phyloP scores from a whole-genome alignment of 2,888 invertebrate genomes.

The Cataglyphis albicans region DNA sequence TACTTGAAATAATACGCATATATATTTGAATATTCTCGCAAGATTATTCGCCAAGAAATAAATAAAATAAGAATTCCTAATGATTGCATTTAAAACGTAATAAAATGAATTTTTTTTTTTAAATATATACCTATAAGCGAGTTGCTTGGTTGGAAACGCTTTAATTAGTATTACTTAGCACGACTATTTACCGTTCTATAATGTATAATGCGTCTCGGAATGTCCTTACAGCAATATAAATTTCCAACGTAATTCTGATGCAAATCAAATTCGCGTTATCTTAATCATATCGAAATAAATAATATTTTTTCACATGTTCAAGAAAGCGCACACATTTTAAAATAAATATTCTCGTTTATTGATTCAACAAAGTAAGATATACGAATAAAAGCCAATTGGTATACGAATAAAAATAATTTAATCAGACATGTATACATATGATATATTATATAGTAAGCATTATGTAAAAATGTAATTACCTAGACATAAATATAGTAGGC shows the following conservation, averaged over 20 bases:
- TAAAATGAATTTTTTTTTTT: not conserved
- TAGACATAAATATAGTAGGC: not conserved
- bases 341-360: conserved; percentile 3
- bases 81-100: not conserved
- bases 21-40: not conserved
- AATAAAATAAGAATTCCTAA: not conserved
- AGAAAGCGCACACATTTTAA: not conserved
- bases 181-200: conserved; percentile 11
- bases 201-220: not conserved
- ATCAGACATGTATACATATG: not conserved
- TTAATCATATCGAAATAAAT: conserved; percentile 13
- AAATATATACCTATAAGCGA: not conserved
- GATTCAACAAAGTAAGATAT: not conserved
- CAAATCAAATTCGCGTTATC: conserved; percentile 39
- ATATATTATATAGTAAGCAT: not conserved
- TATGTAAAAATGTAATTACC: not conserved
- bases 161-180: conserved; percentile 38
- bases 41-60: not conserved
- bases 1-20: not conserved
- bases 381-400: not conserved
- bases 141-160: not conserved
- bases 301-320: conserved; percentile 10
- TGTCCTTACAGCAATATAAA: conserved; percentile 21
- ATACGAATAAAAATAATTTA: not conserved
- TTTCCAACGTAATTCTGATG: conserved; percentile 18